Evolutionary conservation across 1,140 invertebrate species (phyloP), one percentile per base, ranked within the genome.

Genomic region (Drosophila ambigua): DNA sequence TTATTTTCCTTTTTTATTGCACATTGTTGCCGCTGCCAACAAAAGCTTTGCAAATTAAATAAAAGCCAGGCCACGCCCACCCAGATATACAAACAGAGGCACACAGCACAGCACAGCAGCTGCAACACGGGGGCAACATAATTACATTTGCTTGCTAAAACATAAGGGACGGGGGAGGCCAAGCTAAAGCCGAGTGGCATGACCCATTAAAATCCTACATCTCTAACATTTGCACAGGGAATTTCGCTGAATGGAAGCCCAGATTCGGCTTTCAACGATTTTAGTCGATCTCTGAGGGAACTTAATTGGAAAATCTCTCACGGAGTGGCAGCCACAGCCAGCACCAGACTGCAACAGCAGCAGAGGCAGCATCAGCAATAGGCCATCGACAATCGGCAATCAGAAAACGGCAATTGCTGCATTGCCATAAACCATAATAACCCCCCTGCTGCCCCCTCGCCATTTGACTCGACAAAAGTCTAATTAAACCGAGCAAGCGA

Each of bases 221-320:
- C 51, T 62, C 31, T 41, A 72, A 23, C 20, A 41, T 50, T 66
- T 64, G 63, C 60, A 24, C 59, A 7, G 50, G 26, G 51, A 46
- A 45, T 24, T 39, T 39, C 62, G 13, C 24, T 41, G n/a, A 74
- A 74, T 65, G 48, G 31, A 52, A 57, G 52, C 39, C 54, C 24
- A 13, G n/a, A 41, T 58, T 58, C 11, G 35, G 54, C 44, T 53
- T 68, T 73, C 51, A 72, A 39, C 35, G 24, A 44, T 44, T 44
- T 51, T 26, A 50, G 39, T 59, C 45, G 39, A 35, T 72, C 45
- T 49, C 44, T 35, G 16, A 59, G 72, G 61, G 64, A 79, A 87
- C 62, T 85, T 85, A 85, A 85, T 85, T 85, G 82, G 82, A 87
- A 87, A 85, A 75, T 78, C 78, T 85, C 82, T 87, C 82, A 85